Conservation (phyloP, 1,140 invertebrate genomes). For the Sminthurinus signatus region DNA sequence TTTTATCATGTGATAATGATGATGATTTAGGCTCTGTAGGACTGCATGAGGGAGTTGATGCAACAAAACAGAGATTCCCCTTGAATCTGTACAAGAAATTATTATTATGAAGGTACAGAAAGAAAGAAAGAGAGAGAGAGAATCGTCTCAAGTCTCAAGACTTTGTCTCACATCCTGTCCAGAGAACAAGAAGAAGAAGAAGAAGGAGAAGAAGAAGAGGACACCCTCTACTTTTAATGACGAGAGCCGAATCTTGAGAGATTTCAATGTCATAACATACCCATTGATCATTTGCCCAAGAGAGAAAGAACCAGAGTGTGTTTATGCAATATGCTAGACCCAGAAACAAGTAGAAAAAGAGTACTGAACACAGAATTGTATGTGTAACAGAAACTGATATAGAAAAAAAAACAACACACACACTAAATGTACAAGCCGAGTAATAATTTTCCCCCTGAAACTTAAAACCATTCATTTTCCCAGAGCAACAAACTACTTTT, state of each 20-base stretch:
- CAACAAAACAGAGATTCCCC: no score
- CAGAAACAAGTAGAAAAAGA: no score
- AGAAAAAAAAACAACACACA: background rate
- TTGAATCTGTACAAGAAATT: no score
- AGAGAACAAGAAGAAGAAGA: background rate
- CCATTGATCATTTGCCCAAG: constrained; percentile 26
- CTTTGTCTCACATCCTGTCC: constrained; percentile 2
- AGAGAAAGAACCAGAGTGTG: no score
- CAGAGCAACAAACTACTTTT: constrained; percentile 4
- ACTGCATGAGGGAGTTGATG: no score
- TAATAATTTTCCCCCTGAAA: constrained; percentile 26
- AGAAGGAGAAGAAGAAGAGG: constrained; percentile 13
- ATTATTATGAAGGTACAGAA: no score
- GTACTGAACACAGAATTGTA: background rate
- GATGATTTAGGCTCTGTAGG: no score
- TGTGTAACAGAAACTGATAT: constrained; percentile 1
- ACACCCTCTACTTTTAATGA: constrained; percentile 26
- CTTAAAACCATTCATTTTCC: constrained; percentile 24
- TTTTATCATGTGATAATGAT: no score
- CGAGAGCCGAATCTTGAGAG: constrained; percentile 27
- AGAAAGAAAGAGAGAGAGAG: no score
- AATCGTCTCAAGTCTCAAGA: no score
- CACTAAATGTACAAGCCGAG: constrained; percentile 11
- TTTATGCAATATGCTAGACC: no score
- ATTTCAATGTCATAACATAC: constrained; percentile 33